Evolutionary conservation across 1,140 invertebrate species (phyloP).

Genomic region (Oedothorax gibbosus): DNA sequence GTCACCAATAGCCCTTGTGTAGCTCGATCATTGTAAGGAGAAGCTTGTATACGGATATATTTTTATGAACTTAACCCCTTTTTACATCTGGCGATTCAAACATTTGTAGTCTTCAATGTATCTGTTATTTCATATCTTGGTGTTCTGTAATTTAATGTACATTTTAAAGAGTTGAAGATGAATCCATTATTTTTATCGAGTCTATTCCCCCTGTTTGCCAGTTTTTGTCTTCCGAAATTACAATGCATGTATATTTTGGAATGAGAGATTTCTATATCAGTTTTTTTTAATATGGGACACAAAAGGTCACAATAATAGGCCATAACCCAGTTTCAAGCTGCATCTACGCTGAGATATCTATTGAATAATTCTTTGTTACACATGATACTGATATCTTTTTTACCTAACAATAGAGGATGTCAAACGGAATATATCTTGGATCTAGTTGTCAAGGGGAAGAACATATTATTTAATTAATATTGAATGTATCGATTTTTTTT

Average conservation of each 20-base stretch:
- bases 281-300: slow-evolving; percentile 24
- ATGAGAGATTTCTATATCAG: slow-evolving; percentile 14
- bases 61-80: not conserved
- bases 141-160: slow-evolving; percentile 19
- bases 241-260: slow-evolving; percentile 30
- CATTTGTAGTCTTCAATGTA: not conserved
- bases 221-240: slow-evolving; percentile 50
- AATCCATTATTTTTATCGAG: slow-evolving; percentile 42
- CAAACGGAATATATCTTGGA: too few species aligned
- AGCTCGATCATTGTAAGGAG: too few species aligned
- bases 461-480: too few species aligned
- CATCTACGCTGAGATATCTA: too few species aligned
- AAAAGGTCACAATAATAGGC: too few species aligned
- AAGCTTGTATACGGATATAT: not conserved
- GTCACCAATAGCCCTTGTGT: too few species aligned
- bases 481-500: too few species aligned
- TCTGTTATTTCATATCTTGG: not conserved
- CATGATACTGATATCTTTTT: too few species aligned
- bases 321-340: too few species aligned
- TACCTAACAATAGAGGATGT: too few species aligned
- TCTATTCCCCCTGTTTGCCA: slow-evolving; percentile 6
- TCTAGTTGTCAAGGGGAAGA: too few species aligned
- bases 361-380: too few species aligned
- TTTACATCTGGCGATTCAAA: not conserved
- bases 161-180: slow-evolving; percentile 38